Conservation (phyloP, 2,888 invertebrate species). For the Pyrrhia umbra region DNA sequence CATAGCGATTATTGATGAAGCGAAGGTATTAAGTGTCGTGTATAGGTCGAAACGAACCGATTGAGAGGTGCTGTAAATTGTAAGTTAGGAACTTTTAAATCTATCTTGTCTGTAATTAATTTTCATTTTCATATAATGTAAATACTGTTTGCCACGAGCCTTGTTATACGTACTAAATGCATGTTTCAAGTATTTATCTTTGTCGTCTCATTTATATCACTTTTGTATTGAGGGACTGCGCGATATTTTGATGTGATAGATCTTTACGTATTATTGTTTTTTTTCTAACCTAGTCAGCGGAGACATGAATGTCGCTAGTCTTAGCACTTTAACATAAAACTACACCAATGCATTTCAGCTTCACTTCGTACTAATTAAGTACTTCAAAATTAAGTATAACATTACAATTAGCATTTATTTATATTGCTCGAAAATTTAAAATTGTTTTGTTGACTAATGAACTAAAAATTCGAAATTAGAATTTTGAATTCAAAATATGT, state of each 20-base stretch:
- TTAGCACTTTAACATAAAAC: conserved; percentile 66
- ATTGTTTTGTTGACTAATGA: conserved; percentile 8
- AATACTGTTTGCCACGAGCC: conserved; percentile 64
- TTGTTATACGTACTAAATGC: conserved; percentile 72
- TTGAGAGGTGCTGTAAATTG: conserved; percentile 63
- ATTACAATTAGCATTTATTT: conserved; percentile 60
- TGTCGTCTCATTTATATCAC: conserved; percentile 36
- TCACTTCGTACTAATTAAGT: conserved; percentile 67
- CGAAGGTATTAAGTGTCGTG: conserved; percentile 62
- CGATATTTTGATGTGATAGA: conserved; percentile 73
- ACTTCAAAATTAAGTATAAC: conserved; percentile 52
- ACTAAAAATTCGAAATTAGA: conserved; percentile 26
- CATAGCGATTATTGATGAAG: conserved; percentile 71
- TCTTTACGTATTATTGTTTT: conserved; percentile 42
- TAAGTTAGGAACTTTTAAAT: conserved; percentile 64
- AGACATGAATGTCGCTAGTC: conserved; percentile 72
- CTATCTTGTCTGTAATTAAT: conserved; percentile 61
- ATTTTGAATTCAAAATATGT: neutral
- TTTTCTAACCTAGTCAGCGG: conserved; percentile 81
- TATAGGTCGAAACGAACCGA: conserved; percentile 72
- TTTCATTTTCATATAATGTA: conserved; percentile 67
- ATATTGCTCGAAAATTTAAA: conserved; percentile 47
- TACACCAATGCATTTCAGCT: conserved; percentile 79
- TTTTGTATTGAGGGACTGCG: conserved; percentile 58
- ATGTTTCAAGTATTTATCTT: conserved; percentile 60